A percentile compares a stretch with the other conserved stretches of the same genome.
These are phyloP conservation scores for Ooceraea biroi DNA, from an alignment of 1,140 invertebrate species.

Conservation along the genomic window DNA sequence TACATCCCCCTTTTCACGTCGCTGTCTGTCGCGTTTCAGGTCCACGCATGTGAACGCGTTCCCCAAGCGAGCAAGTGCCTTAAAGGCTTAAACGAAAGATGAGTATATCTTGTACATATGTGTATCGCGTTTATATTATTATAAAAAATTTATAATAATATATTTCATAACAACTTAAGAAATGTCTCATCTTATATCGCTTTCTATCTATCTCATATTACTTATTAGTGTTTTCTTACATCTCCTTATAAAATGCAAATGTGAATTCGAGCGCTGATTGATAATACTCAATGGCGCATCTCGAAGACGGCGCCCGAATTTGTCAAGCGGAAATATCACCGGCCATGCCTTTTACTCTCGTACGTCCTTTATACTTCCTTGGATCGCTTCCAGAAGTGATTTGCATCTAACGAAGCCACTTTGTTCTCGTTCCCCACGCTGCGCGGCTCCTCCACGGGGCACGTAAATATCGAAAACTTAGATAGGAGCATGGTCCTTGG, in stretches of 20 bases:
- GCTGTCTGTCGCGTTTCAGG: neutral
- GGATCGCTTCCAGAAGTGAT: constrained; percentile 66
- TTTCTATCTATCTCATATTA: neutral
- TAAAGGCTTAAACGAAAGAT: neutral
- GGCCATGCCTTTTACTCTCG: constrained; percentile 60
- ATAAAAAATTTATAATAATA: neutral
- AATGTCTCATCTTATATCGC: no score
- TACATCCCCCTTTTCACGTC: neutral
- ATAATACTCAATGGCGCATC: constrained; percentile 14
- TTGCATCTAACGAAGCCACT: constrained; percentile 71
- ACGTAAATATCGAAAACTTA: constrained; percentile 64
- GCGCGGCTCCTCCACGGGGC: constrained; percentile 4
- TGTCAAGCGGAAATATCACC: constrained; percentile 59
- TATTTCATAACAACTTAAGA: neutral
- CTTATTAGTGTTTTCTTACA: neutral
- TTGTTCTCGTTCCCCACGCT: constrained; percentile 40
- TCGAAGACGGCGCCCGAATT: constrained; percentile 52
- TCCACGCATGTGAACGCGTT: neutral
- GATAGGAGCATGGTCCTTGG: neutral
- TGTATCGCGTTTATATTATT: no score
- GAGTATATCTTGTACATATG: no score
- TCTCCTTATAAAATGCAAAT: neutral
- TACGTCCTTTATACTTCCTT: constrained; percentile 53
- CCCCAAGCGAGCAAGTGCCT: neutral
- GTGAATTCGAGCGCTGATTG: neutral